These are phyloP conservation scores for Leptogaster cylindrica DNA, from an alignment of 2,888 invertebrate species.

Conservation along the genomic window DNA sequence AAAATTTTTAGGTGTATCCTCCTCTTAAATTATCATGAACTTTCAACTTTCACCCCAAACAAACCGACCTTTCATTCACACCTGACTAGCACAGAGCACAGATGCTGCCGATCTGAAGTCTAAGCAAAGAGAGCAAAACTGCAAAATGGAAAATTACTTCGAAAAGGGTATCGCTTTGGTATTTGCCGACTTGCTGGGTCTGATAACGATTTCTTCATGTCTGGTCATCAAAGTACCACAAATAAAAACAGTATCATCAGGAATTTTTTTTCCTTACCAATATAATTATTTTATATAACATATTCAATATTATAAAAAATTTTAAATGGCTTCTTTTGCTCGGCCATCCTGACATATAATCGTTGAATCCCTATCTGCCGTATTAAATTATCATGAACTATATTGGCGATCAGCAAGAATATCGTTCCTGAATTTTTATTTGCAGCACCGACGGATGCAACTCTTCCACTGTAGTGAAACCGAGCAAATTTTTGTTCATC, in stretches of 20 bases:
- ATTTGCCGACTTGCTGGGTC: constrained; percentile 68
- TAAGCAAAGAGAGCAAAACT: constrained; percentile 7
- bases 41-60: no score
- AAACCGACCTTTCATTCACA: no score
- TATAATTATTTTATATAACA: not conserved
- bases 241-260: constrained; percentile 68
- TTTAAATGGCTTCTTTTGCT: no score
- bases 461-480: constrained; percentile 51
- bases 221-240: constrained; percentile 83
- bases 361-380: no score
- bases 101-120: not conserved
- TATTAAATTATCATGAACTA: no score
- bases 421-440: constrained; percentile 87
- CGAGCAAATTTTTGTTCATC: no score
- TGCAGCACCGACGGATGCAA: constrained; percentile 86
- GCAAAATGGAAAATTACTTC: constrained; percentile 52
- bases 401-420: constrained; percentile 82
- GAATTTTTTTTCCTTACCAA: constrained; percentile 3
- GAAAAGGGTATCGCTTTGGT: constrained; percentile 56
- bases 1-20: no score
- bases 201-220: constrained; percentile 79
- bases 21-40: no score
- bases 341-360: no score
- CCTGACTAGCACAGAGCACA: no score
- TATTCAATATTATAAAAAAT: no score